These are phyloP conservation scores for Tyrannus savana DNA, from an alignment of 2,113 vertebrate species.

Conservation along the genomic window DNA sequence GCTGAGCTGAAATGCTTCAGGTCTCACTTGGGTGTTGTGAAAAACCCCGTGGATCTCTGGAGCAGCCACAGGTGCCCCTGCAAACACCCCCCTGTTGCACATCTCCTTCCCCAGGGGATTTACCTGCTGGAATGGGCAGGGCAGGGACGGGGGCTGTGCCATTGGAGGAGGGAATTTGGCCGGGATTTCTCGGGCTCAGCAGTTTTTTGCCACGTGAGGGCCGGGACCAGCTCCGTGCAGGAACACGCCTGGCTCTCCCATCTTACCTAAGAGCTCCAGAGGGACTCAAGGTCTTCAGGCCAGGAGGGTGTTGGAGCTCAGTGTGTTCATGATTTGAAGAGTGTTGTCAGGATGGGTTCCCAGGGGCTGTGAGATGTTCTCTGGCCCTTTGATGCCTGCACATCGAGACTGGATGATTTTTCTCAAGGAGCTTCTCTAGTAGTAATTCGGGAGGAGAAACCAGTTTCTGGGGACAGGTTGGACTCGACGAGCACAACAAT, in stretches of 20 bases:
- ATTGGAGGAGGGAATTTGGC: background rate
- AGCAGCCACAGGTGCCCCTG: background rate
- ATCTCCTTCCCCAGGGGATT: background rate
- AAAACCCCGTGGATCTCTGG: accelerated
- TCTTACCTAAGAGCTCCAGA: background rate
- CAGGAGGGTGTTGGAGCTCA: background rate
- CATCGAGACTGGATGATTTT: background rate
- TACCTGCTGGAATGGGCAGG: background rate
- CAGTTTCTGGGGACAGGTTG: background rate
- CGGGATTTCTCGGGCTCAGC: background rate
- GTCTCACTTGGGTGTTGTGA: background rate
- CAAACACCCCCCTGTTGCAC: accelerated
- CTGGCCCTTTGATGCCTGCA: background rate
- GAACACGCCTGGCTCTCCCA: background rate
- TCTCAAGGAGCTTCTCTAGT: background rate
- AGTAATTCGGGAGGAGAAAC: background rate
- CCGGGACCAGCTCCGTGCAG: background rate
- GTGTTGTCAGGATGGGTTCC: background rate
- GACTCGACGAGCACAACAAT: background rate
- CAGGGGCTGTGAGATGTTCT: accelerated
- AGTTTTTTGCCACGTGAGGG: background rate
- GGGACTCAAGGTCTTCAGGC: background rate
- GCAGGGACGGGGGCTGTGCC: background rate
- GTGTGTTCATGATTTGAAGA: background rate
- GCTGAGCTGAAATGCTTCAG: background rate